Conservation (phyloP, 2,113 vertebrate species). For the Ochotona curzoniae region DNA sequence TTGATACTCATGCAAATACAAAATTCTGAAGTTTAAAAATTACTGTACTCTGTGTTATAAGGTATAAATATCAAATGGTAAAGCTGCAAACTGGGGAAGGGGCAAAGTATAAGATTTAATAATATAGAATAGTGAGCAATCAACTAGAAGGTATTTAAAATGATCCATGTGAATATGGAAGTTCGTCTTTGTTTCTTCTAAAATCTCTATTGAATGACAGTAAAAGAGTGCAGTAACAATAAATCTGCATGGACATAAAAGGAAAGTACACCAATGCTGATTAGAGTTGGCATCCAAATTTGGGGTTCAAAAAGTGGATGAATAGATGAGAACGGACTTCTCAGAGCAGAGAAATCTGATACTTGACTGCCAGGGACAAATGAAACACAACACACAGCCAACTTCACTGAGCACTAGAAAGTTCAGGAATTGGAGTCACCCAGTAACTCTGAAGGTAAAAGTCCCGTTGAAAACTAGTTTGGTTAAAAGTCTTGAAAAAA, state of each 20-base stretch:
- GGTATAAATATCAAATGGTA: neutral
- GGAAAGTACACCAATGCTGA: neutral
- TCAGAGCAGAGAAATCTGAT: neutral
- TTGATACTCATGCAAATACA: neutral
- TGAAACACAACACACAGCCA: neutral
- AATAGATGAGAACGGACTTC: neutral
- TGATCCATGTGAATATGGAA: neutral
- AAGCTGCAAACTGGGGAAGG: neutral
- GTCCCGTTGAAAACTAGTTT: neutral
- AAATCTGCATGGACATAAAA: neutral
- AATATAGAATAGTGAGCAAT: neutral
- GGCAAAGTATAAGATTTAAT: neutral
- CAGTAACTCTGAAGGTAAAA: neutral
- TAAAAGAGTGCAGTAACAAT: neutral
- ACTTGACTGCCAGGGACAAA: neutral
- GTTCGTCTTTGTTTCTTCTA: neutral
- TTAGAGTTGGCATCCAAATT: neutral
- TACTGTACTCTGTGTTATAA: neutral
- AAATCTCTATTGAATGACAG: neutral
- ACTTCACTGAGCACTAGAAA: neutral
- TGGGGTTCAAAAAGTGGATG: neutral
- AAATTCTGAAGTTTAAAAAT: neutral
- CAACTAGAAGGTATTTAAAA: neutral
- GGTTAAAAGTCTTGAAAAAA: neutral
- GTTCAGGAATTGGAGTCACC: neutral